These are phyloP conservation scores for Ciconia boyciana DNA, from an alignment of 2,113 vertebrate species.

Conservation along the genomic window DNA sequence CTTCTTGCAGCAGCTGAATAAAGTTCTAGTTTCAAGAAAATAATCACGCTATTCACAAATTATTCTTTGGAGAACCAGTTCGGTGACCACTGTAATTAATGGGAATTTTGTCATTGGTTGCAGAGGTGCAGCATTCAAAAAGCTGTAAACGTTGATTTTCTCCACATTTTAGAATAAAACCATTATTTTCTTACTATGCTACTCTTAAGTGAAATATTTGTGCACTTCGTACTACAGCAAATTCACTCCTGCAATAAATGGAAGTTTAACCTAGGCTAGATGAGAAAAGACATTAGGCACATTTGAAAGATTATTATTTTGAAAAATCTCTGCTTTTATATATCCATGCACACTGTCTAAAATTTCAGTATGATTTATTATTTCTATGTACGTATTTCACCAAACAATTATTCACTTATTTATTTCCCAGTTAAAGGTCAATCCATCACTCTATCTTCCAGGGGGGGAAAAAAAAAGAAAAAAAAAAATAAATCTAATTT, in stretches of 20 bases:
- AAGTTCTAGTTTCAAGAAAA: neutral
- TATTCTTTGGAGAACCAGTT: neutral
- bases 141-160: neutral
- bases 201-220: neutral
- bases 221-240: neutral
- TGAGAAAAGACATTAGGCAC: neutral
- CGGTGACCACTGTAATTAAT: neutral
- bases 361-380: neutral
- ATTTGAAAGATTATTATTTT: neutral
- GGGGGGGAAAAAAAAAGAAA: neutral
- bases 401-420: conserved; percentile 21
- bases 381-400: neutral
- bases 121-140: neutral
- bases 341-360: neutral
- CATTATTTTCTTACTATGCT: neutral
- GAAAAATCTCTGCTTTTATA: neutral
- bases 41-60: neutral
- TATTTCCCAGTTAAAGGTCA: conserved; percentile 21
- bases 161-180: neutral
- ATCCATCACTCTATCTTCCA: neutral
- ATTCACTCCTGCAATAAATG: neutral
- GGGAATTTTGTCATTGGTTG: neutral
- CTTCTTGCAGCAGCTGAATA: neutral
- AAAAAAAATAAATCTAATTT: neutral
- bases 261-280: neutral